A percentile compares a stretch with the other conserved stretches of the same genome.
Evolutionary conservation across 2,797 vertebrate species (phyloP).

Genomic region (Syndactyla subalaris): DNA sequence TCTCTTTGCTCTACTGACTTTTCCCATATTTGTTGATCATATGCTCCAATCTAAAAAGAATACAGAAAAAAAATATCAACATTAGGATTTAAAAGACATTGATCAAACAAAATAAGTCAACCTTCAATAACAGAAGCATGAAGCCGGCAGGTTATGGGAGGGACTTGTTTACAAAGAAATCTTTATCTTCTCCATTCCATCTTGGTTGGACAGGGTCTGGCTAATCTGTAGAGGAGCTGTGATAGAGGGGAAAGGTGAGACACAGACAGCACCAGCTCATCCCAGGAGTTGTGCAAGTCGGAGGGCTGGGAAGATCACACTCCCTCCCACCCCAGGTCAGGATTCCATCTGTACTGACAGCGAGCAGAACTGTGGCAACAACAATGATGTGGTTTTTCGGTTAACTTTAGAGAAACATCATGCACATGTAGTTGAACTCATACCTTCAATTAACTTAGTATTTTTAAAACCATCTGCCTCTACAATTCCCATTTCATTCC

Average conservation of each 20-base stretch:
- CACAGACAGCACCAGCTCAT: background rate
- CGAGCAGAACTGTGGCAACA: background rate
- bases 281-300: background rate
- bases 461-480: background rate
- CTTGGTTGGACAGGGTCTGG: background rate
- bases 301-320: fast-evolving
- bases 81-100: constrained; percentile 3
- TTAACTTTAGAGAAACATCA: background rate
- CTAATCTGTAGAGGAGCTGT: background rate
- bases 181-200: background rate
- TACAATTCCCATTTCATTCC: background rate
- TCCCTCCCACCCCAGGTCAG: background rate
- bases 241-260: background rate
- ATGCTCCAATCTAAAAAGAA: constrained; percentile 91
- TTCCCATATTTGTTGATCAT: constrained; percentile 99
- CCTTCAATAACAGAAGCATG: background rate
- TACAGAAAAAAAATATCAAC: background rate
- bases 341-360: fast-evolving
- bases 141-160: background rate
- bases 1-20: constrained; percentile 99
- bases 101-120: background rate
- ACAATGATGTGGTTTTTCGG: background rate
- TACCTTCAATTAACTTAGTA: background rate
- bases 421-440: background rate
- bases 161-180: background rate